A percentile compares a stretch with the other conserved stretches of the same genome.
phyloP scores from a whole-genome alignment of 2,797 vertebrate genomes.

The Psittacula derbiana region DNA sequence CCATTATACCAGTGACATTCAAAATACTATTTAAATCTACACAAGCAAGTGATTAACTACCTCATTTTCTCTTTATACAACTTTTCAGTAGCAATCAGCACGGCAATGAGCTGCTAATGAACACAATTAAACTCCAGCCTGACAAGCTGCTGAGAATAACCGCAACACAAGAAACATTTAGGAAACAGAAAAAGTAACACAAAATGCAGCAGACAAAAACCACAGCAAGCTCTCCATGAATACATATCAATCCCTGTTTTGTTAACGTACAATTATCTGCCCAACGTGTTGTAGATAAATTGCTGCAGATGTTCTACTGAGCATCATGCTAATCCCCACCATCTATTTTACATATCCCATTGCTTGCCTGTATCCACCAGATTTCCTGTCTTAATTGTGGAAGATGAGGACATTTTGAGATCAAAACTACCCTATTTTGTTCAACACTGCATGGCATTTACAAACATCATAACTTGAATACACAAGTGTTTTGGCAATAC shows the following conservation, averaged over 20 bases:
- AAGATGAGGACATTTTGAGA: background rate
- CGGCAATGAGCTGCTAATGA: background rate
- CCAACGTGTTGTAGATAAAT: background rate
- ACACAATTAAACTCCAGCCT: background rate
- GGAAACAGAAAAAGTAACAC: background rate
- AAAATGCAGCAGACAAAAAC: rapidly evolving
- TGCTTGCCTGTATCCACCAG: background rate
- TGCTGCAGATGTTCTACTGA: background rate
- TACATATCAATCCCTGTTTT: background rate
- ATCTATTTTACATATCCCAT: background rate
- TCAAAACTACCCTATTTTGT: background rate
- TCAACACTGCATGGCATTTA: rapidly evolving
- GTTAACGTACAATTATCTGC: background rate
- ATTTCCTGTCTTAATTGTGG: background rate
- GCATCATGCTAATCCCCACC: rapidly evolving
- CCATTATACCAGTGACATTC: background rate
- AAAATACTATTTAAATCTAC: background rate
- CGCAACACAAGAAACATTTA: background rate
- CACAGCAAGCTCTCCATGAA: rapidly evolving
- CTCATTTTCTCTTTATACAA: background rate
- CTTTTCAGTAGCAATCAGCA: background rate
- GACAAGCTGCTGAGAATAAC: background rate
- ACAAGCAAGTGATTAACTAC: background rate
- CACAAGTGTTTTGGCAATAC: rapidly evolving
- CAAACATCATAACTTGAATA: rapidly evolving